phyloP scores from a whole-genome alignment of 2,888 invertebrate species.

The Calameuta pallipes region DNA sequence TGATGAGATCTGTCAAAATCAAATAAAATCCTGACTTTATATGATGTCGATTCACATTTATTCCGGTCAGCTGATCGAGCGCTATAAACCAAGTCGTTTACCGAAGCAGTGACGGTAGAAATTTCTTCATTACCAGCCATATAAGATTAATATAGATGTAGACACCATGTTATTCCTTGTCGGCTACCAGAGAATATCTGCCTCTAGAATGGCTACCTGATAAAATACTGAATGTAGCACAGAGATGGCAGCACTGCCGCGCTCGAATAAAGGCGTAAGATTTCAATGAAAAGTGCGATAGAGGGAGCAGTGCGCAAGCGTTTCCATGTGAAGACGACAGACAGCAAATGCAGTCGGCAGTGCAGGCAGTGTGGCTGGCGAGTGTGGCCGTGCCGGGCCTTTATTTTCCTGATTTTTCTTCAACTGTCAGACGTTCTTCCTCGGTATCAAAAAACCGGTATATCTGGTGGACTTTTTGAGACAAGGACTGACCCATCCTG shows the following conservation, averaged over 20 bases:
- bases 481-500: background rate
- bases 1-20: background rate
- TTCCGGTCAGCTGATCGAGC: background rate
- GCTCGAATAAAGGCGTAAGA: background rate
- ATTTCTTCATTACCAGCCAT: background rate
- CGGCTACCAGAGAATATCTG: background rate
- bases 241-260: background rate
- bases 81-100: background rate
- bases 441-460: background rate
- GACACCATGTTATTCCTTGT: background rate
- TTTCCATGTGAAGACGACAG: slow-evolving; percentile 24
- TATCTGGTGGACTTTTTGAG: background rate
- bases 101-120: background rate
- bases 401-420: slow-evolving; percentile 38
- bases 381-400: slow-evolving; percentile 43
- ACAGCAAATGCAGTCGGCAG: slow-evolving; percentile 37
- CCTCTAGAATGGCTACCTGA: background rate
- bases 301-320: background rate
- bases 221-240: background rate
- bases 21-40: background rate
- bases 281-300: background rate
- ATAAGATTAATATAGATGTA: background rate
- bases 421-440: slow-evolving; percentile 32
- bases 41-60: background rate
- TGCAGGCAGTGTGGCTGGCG: slow-evolving; percentile 48